Conservation (phyloP, 2,888 invertebrate genomes). For the Ashinkailepas kermadecensis region DNA sequence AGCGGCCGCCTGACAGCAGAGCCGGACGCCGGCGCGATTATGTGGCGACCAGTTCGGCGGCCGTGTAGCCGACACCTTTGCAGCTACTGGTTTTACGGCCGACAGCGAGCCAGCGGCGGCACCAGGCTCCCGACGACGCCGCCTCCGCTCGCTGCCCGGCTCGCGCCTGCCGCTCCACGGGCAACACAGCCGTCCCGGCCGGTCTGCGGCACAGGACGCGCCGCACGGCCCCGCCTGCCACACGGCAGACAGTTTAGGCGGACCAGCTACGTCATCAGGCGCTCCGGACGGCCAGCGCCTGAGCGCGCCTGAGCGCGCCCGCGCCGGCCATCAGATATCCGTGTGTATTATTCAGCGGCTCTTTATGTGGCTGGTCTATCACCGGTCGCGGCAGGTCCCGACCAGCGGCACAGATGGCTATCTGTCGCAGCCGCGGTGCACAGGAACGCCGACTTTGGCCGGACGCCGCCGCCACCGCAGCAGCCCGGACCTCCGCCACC, state of each 20-base stretch:
- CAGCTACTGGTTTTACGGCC: conserved; percentile 20
- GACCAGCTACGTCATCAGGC: no score
- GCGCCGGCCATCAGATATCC: not conserved
- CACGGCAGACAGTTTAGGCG: not conserved
- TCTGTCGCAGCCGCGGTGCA: not conserved
- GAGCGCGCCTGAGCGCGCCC: not conserved
- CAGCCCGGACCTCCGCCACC: not conserved
- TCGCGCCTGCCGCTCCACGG: not conserved
- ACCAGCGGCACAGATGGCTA: not conserved
- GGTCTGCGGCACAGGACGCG: no score
- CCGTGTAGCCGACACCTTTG: not conserved
- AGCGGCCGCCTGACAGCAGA: not conserved
- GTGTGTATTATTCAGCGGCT: conserved; percentile 3
- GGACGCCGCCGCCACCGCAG: not conserved
- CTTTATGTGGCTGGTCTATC: conserved; percentile 14
- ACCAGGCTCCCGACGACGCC: not conserved
- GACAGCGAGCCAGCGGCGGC: not conserved
- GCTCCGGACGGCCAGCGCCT: no score
- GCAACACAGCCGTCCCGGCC: not conserved
- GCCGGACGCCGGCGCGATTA: no score
- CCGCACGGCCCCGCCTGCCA: not conserved
- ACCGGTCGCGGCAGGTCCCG: not conserved
- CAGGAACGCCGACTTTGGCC: not conserved
- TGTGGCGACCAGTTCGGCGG: not conserved
- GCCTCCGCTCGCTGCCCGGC: not conserved